Percentiles rank a stretch among this genome's conserved stretches.
Evolutionary conservation across 2,113 vertebrate genomes (phyloP).

Genomic region (Lamprologus tigripictilis): DNA sequence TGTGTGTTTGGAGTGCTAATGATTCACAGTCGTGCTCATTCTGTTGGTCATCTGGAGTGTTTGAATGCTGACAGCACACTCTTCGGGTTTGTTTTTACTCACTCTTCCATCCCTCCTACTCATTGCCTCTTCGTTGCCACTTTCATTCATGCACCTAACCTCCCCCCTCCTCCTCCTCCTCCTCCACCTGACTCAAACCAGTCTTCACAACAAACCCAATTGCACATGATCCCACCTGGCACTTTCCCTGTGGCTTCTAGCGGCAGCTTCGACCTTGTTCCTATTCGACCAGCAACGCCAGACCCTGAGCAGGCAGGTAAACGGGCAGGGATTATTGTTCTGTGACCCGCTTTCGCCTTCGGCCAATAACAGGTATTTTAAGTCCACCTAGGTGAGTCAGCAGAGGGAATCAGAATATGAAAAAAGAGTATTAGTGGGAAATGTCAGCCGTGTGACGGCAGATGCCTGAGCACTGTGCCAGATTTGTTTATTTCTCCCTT

Average conservation of each 20-base stretch:
- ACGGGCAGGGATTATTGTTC: neutral
- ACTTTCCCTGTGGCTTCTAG: neutral
- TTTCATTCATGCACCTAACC: neutral
- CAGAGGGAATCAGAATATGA: constrained; percentile 15
- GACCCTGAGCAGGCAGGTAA: neutral
- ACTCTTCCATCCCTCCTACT: neutral
- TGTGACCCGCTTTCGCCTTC: neutral
- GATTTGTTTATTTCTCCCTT: constrained; percentile 27
- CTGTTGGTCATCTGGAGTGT: neutral
- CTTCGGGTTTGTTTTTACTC: neutral
- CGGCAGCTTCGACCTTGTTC: constrained; percentile 14
- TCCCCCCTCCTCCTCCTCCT: neutral
- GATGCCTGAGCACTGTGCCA: constrained; percentile 23
- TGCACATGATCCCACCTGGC: constrained; percentile 7
- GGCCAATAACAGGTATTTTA: neutral
- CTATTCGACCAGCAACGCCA: neutral
- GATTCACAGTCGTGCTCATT: neutral
- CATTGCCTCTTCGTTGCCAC: neutral
- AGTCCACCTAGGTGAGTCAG: constrained; percentile 28
- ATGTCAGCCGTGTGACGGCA: neutral
- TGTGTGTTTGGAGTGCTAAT: neutral
- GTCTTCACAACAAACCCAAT: neutral
- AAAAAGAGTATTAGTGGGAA: constrained; percentile 1
- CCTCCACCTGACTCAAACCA: neutral
- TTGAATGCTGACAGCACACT: neutral